Evolutionary conservation across 1,140 invertebrate species (phyloP), one percentile per base, ranked within the genome.

Genomic region (Conus betulinus): DNA sequence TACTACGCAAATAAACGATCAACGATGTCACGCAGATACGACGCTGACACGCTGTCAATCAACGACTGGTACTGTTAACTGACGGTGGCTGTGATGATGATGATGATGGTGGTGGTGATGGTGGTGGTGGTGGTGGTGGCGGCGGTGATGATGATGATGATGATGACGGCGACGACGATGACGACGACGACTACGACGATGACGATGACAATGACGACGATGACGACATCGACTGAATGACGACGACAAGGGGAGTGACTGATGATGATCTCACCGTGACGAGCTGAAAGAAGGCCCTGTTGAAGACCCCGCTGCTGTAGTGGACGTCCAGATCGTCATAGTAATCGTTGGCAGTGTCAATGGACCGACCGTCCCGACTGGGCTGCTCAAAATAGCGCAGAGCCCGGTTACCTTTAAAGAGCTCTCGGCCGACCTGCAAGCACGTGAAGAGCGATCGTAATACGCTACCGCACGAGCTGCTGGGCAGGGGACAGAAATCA

Each of bases 271-370:
- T 79, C 39, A 79, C n/a, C 76, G n/a, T 88, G n/a, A 85, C 83
- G 13, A 92, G 10, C 1, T 86, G 13, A 84, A 88, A 92, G 23
- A 89, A 89, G 4, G 89, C 90, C 57, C 88, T 89, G 71, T 93
- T 93, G 76, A 89, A 91, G 51, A 93, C 85, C 0, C 92, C 92
- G 79, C 91, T 92, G 7, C 87, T 81, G 25, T 83, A 90, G 63
- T 93, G 92, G 0, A 91, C 91, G 52, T 90, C 88, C 71, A 91
- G 20, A 20, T 57, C 63, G 11, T 88, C 71, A 10, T 39, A 71
- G 76, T 88, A 93, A 7, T 91, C 17, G 17, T 85, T 25, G 0
- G 88, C 81, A 74, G 8, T 60, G 57, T 60, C 15, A 15, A 60
- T 60, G 57, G 57, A 60, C 1, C 57, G 57, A 15, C 57, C 57